These are phyloP conservation scores for Luperina nickerlii DNA, from an alignment of 2,888 invertebrate species.

Conservation along the genomic window DNA sequence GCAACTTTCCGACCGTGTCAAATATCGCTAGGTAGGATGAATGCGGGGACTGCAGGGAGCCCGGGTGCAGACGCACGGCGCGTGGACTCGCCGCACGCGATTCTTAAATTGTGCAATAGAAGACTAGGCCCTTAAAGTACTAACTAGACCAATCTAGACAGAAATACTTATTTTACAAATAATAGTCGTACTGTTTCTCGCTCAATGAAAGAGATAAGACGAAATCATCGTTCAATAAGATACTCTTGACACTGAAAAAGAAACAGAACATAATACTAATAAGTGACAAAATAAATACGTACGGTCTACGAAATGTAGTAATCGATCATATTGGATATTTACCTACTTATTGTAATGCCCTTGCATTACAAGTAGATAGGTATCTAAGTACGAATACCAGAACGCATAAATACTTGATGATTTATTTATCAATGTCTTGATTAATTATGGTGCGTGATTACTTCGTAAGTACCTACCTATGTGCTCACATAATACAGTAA, in stretches of 20 bases:
- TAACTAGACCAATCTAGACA: not conserved
- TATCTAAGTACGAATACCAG: no score
- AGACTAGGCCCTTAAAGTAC: not conserved
- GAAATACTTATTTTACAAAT: no score
- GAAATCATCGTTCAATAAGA: not conserved
- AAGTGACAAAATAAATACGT: constrained; percentile 5
- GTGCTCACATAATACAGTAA: not conserved
- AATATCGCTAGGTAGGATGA: no score
- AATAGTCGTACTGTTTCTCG: not conserved
- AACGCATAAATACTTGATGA: not conserved
- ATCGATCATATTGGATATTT: constrained; percentile 10
- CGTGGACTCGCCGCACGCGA: no score
- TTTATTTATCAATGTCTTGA: constrained; percentile 7
- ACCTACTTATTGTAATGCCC: constrained; percentile 10
- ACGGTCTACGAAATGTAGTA: not conserved
- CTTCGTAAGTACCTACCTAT: not conserved
- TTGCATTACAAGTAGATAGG: not conserved
- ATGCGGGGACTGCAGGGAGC: no score
- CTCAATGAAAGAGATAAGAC: constrained; percentile 4
- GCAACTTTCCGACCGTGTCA: no score
- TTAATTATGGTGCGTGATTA: not conserved
- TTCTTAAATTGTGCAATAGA: no score
- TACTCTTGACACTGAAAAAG: constrained; percentile 13
- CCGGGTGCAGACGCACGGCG: no score
- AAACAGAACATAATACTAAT: not conserved